Percentiles rank a stretch among this genome's conserved stretches.
These are phyloP conservation scores for Zaprionus nigranus DNA, from an alignment of 1,140 invertebrate genomes.

Conservation along the genomic window DNA sequence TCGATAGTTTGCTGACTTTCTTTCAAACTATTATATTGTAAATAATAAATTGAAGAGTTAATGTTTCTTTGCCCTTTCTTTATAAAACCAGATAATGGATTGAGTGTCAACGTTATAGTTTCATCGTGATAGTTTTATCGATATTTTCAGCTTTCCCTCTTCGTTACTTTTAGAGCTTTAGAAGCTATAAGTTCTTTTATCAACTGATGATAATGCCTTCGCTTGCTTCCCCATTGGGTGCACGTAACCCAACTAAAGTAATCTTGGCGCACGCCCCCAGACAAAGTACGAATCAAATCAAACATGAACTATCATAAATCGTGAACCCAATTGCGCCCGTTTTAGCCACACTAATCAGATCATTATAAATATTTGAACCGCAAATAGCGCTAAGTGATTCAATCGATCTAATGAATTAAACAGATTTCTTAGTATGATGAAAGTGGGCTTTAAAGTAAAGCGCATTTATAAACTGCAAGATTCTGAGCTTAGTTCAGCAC, in stretches of 20 bases:
- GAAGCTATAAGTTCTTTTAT: constrained; percentile 1
- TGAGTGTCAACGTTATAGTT: too few relatives aligned
- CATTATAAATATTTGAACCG: background rate
- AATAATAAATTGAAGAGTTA: too few relatives aligned
- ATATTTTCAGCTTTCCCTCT: background rate
- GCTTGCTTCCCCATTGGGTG: constrained; percentile 2
- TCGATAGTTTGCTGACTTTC: background rate
- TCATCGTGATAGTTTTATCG: too few relatives aligned
- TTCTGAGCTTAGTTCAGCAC: constrained; percentile 52
- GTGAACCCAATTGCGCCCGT: background rate
- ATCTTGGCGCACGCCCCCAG: constrained; percentile 21
- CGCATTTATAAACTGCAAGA: constrained; percentile 15
- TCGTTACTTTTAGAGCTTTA: background rate
- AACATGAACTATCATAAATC: constrained; percentile 11
- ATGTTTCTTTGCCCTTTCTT: too few relatives aligned
- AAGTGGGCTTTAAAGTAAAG: constrained; percentile 27
- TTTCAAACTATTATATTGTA: too few relatives aligned
- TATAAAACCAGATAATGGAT: too few relatives aligned
- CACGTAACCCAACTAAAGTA: background rate
- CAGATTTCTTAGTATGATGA: background rate
- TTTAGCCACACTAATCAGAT: background rate
- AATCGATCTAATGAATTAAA: background rate
- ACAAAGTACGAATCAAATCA: constrained; percentile 5
- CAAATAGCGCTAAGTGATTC: background rate
- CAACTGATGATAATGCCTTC: background rate